These are phyloP conservation scores for Rhagonycha fulva DNA, from an alignment of 2,888 invertebrate species.

Conservation along the genomic window DNA sequence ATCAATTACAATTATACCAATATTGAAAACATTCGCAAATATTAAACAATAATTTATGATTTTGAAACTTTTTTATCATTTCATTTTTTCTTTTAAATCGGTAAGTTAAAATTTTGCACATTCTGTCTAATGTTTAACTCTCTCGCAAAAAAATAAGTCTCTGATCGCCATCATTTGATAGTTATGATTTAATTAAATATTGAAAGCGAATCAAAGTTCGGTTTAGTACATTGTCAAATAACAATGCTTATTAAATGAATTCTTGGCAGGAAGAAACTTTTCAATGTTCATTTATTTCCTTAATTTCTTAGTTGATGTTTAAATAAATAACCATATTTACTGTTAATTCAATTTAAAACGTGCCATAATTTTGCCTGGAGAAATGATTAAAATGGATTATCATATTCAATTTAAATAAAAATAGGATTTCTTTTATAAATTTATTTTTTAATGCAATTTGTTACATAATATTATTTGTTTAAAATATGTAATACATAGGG, in stretches of 20 bases:
- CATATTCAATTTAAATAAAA: neutral
- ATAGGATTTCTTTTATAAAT: neutral
- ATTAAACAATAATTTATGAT: no score
- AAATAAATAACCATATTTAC: neutral
- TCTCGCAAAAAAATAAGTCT: neutral
- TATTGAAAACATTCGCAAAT: no score
- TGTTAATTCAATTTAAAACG: neutral
- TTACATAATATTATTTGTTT: neutral
- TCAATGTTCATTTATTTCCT: neutral
- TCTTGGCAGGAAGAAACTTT: neutral
- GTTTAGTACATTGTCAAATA: neutral
- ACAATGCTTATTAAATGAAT: neutral
- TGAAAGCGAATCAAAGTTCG: neutral
- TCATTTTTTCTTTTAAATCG: neutral
- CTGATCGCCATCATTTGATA: neutral
- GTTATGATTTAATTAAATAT: neutral
- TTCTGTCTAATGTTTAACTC: neutral
- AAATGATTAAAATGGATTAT: neutral
- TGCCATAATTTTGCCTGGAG: neutral
- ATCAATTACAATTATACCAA: no score
- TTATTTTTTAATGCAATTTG: neutral
- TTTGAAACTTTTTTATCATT: no score
- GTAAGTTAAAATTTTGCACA: neutral
- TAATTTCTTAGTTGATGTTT: neutral
- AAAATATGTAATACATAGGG: constrained; percentile 3